Base-by-base conservation (phyloP, 1,140 invertebrate genomes). In the Ips nitidus region DNA sequence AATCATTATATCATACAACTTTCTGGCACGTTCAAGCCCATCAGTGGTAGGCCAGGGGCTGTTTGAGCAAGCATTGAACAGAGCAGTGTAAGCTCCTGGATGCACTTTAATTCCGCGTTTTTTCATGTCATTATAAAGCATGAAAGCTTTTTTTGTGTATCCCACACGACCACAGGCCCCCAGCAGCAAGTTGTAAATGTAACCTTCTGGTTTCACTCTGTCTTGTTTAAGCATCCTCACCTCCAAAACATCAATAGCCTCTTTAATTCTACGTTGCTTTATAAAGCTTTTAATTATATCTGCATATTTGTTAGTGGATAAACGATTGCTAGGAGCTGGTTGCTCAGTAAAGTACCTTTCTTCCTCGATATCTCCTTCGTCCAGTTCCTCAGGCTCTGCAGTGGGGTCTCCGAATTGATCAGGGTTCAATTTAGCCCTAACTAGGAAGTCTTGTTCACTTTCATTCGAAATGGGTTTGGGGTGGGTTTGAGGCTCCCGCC, bases 21-120 rank as follows among this genome's bases (percentile, higher is more conserved):
- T 76, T 41, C 79, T 83, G 0, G 93, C 92, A 76, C 86, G 81
- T 55, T 84, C 81, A 41, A 90, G 78, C 39, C 89, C 89, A 79
- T 90, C 86, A 45, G 70, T 65, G 47, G 80, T 75, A 38, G 82
- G 76, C 79, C 84, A 88, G 1, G 92, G 91, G 62, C 87, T 90
- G 79, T 94, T 91, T 4, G 93, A 87, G 82, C 94, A 97, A 4
- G 92, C 90, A 83, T 95, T 94, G 77, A 98, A 91, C 8, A 98
- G 81, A 64, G 89, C 89, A 7, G 92, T 95, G 76, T 94, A 94
- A 4, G 89, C 90, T 5, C 89, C 85, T 1, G 84, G 83, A 43
- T 87, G 89, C 1, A 88, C 86, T 72, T 84, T 84, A 0, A 94
- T 76, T 0, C 85, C 87, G 52, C 88, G 78, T 75, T 88, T 88